These are phyloP conservation scores for Chaenogobius annularis DNA, from an alignment of 2,113 vertebrate species.

Conservation along the genomic window DNA sequence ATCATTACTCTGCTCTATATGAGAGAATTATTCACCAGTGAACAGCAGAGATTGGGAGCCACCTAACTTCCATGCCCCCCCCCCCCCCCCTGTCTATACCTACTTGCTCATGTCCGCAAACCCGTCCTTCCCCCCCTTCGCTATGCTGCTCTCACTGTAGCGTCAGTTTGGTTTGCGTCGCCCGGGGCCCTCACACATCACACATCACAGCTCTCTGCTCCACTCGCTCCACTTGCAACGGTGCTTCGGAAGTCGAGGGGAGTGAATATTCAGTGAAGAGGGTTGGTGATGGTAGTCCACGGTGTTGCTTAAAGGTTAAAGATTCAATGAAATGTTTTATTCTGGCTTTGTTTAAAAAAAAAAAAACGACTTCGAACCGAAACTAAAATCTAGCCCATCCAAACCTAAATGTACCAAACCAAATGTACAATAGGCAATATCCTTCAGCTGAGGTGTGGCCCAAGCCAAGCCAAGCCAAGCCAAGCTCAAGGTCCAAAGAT, in stretches of 20 bases:
- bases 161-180: conserved; percentile 40
- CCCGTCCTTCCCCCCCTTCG: conserved; percentile 9
- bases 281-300: conserved; percentile 35
- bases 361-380: neutral
- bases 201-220: conserved; percentile 34
- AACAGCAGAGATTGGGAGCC: conserved; percentile 30
- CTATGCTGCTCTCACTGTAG: conserved; percentile 48
- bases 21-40: conserved; percentile 70
- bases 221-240: conserved; percentile 53
- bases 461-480: too few species aligned
- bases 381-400: neutral
- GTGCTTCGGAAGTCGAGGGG: conserved; percentile 57
- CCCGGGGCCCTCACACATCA: conserved; percentile 51
- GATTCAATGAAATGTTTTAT: neutral
- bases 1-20: conserved; percentile 36
- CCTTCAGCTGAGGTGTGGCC: too few species aligned
- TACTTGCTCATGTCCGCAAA: too few species aligned
- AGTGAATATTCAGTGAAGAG: conserved; percentile 62
- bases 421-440: too few species aligned
- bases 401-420: too few species aligned
- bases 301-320: conserved; percentile 44
- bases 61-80: conserved; percentile 59
- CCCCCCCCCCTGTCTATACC: too few species aligned
- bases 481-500: too few species aligned
- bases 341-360: neutral